A percentile compares a stretch with the other conserved stretches of the same genome.
Evolutionary conservation across 2,888 invertebrate species (phyloP).

Genomic region (Polyommatus iphigenia): DNA sequence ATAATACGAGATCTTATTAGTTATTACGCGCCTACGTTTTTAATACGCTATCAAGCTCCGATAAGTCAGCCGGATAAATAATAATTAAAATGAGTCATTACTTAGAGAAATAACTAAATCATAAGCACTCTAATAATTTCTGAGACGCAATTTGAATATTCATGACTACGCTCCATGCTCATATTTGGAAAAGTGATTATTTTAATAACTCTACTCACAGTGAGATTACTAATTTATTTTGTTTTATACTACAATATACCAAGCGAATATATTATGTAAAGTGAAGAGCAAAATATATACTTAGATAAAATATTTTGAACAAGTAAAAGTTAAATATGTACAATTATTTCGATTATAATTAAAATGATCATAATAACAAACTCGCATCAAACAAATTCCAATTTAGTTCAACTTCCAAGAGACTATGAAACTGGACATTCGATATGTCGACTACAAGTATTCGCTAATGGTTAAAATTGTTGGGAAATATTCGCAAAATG

Average conservation of each 20-base stretch:
- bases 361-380: neutral
- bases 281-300: too few relatives aligned
- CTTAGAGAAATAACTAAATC: conserved; percentile 10
- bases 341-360: neutral
- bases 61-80: neutral
- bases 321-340: neutral
- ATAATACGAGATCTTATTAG: neutral
- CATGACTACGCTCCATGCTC: neutral
- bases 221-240: conserved; percentile 11
- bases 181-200: conserved; percentile 15
- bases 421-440: neutral
- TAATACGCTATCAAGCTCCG: neutral
- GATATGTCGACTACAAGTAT: neutral
- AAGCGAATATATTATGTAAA: neutral
- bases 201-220: neutral
- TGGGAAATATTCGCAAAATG: conserved; percentile 7
- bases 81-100: neutral
- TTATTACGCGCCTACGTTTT: neutral
- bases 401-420: neutral
- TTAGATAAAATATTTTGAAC: too few relatives aligned
- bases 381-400: neutral
- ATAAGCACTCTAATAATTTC: conserved; percentile 7
- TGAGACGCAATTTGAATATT: conserved; percentile 12
- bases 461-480: conserved; percentile 6
- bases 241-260: neutral